Base-by-base conservation (phyloP, 2,113 vertebrate genomes). In the Tragulus kanchil region DNA sequence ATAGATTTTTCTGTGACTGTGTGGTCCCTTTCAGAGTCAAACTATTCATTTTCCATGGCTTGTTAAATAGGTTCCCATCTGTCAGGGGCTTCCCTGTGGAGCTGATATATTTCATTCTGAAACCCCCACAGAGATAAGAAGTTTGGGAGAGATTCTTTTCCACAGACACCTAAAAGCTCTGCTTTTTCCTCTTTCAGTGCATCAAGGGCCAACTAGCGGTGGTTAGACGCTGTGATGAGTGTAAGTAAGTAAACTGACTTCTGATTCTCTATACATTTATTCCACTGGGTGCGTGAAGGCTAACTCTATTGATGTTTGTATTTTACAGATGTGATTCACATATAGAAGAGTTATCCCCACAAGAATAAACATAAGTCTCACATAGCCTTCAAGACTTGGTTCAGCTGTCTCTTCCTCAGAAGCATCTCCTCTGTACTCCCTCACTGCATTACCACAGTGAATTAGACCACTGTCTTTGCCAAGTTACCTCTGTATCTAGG, bases 21-120 rank as follows among this genome's bases (percentile, higher is more conserved):
- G 31, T 65, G 59, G 16, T 89, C 95, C 82, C 64, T 91, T 59
- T 92, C 9, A 1, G 31, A 89, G 88, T 65, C 14, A 96, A 36
- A 61, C 84, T 14, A 71, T 92, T 89, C 45, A 54, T 69, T 95
- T 97, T 94, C 81, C 84, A 61, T 48, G 86, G 48, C 26, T 92
- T 93, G 94, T 82, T 88, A 85, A 96, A 85, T 50, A 50, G 93
- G 54, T 89, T 96, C 89, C 95, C 78, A 69, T 94, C 81, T 95
- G 95, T 88, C 93, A 73, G 83, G 83, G 26, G 64, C 31, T 3
- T 83, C 96, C 93, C 71, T 50, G 21, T 16, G 84, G 96, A 96
- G 97, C 54, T 95, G 50, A 64, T 93, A n/a, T 58, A 67, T 96
- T 96, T 97, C 92, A 52, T 90, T 93, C 52, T 64, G 96, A 98